phyloP scores from a whole-genome alignment of 2,888 invertebrate species.

The Tenthredo scrophulariae region DNA sequence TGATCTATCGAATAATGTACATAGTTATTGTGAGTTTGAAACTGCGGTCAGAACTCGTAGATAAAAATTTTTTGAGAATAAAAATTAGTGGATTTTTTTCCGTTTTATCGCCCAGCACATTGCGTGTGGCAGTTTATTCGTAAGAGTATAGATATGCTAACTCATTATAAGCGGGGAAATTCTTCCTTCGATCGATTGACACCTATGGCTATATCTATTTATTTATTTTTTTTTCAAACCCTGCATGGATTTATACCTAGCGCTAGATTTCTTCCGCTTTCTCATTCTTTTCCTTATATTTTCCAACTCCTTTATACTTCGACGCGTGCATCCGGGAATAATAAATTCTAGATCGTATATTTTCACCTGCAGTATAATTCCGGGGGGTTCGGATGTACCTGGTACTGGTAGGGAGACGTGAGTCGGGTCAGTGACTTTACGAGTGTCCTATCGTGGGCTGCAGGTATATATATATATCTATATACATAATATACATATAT shows the following conservation, averaged over 20 bases:
- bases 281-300: neutral
- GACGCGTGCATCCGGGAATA: neutral
- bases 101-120: no score
- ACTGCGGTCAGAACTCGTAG: neutral
- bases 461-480: neutral
- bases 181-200: neutral
- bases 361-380: slow-evolving; percentile 27
- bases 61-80: neutral
- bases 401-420: neutral
- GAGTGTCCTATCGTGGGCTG: slow-evolving; percentile 40
- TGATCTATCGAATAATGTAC: neutral
- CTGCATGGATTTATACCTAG: no score
- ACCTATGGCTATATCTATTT: neutral
- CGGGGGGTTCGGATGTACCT: neutral
- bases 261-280: neutral
- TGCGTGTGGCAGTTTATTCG: neutral
- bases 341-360: slow-evolving; percentile 18
- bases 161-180: neutral
- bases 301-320: neutral
- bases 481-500: neutral
- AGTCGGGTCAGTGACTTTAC: slow-evolving; percentile 39
- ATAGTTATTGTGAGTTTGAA: neutral
- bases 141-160: neutral
- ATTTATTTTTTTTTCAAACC: no score
- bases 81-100: no score